A percentile compares a stretch with the other conserved stretches of the same genome.
These are phyloP conservation scores for Papilio dardanus DNA, from an alignment of 1,140 invertebrate genomes.

Conservation along the genomic window DNA sequence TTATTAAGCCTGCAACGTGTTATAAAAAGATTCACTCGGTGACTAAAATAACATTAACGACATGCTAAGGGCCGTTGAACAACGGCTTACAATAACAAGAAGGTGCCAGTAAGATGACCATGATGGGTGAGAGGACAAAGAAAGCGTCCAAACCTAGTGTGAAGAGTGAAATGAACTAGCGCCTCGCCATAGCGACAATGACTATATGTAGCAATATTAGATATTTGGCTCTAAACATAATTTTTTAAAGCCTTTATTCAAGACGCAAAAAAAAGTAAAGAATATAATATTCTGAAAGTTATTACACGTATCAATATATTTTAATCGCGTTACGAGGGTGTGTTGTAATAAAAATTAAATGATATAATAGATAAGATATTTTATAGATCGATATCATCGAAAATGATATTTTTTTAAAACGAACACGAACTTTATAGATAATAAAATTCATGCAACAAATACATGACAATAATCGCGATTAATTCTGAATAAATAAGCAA, in stretches of 20 bases:
- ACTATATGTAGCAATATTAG: background rate
- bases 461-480: background rate
- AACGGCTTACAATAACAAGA: slow-evolving; percentile 12
- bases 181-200: slow-evolving; percentile 20
- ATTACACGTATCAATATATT: background rate
- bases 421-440: background rate
- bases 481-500: background rate
- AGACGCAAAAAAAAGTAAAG: no score
- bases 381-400: background rate
- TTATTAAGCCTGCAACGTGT: slow-evolving; percentile 15
- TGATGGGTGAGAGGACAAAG: slow-evolving; percentile 28
- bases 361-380: slow-evolving; percentile 6
- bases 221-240: background rate
- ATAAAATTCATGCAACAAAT: background rate
- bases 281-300: background rate
- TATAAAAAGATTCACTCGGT: slow-evolving; percentile 33
- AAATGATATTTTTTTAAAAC: background rate
- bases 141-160: background rate
- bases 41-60: slow-evolving; percentile 10
- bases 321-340: background rate
- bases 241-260: no score
- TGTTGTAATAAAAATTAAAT: slow-evolving; percentile 7
- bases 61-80: slow-evolving; percentile 26
- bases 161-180: slow-evolving; percentile 21
- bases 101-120: slow-evolving; percentile 30